Evolutionary conservation across 1,140 invertebrate genomes (phyloP), one percentile per base, ranked within the genome.

Genomic region (Elymnias hypermnestra): DNA sequence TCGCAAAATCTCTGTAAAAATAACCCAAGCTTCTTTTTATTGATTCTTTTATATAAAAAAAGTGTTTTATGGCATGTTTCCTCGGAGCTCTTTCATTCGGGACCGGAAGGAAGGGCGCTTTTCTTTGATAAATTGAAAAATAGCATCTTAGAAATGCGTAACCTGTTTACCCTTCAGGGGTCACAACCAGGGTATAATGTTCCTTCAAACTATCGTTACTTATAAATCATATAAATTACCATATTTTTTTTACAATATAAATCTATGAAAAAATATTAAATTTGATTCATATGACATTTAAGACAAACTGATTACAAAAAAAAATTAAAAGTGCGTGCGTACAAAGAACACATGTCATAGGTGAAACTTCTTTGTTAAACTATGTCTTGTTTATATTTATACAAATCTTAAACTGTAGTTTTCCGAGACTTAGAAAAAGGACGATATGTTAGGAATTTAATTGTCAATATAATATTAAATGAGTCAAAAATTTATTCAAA

Each of bases 111-210:
- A 76, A 72, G 69, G 74, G 69, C 54, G 58, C 65, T 60, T 62
- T 67, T 62, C 63, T 76, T 77, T 82, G 73, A 82, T 82, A 82
- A 76, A 65, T 63, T 72, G 72, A 78, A 72, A 77, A 82, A 76
- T 77, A 74, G 66, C 64, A 57, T 60, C 57, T 69, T 50, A 57
- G 63, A 59, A 41, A 49, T 73, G 72, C 62, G 63, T 68, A 58
- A 67, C 66, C 57, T 51, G 53, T 55, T 58, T 58, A 52, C 47
- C 38, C 55, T 57, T 52, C 47, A 19, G 23, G 28, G 23, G 19
- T 29, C 29, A 17, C 29, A 25, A 18, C 18, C 33, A 21, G 17
- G 19, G 8, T 5, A 13, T 12, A 12, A 21, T 21, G 33, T 29
- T 26, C 9, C 18, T 43, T 33, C 10, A 15, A 29, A 8, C 14